phyloP scores from a whole-genome alignment of 2,888 invertebrate species.

The Leucoptera coffeella region DNA sequence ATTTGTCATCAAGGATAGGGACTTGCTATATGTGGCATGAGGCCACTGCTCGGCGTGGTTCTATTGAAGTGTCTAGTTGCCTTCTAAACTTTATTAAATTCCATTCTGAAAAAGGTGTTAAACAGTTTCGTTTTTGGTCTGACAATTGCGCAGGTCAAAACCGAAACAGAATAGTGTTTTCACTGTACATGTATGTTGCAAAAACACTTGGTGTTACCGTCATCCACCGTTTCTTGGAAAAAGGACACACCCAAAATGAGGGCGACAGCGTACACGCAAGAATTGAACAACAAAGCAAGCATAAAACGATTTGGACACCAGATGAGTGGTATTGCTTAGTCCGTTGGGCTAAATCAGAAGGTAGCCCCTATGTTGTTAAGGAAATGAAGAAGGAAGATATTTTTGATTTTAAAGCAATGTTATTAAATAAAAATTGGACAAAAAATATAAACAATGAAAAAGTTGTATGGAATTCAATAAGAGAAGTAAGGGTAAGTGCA shows the following conservation, averaged over 20 bases:
- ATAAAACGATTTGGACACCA: slow-evolving; percentile 5
- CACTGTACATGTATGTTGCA: slow-evolving; percentile 7
- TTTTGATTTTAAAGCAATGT: slow-evolving; percentile 7
- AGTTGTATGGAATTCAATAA: slow-evolving; percentile 5
- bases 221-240: slow-evolving; percentile 9
- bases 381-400: slow-evolving; percentile 5
- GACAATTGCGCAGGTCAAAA: slow-evolving; percentile 10
- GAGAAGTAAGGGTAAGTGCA: slow-evolving; percentile 5
- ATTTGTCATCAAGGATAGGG: slow-evolving; percentile 6
- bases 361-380: slow-evolving; percentile 4
- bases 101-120: slow-evolving; percentile 5
- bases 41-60: slow-evolving; percentile 8
- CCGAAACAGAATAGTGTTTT: slow-evolving; percentile 8
- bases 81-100: slow-evolving; percentile 6
- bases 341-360: slow-evolving; percentile 4
- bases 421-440: slow-evolving; percentile 6
- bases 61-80: slow-evolving; percentile 10
- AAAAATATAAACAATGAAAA: slow-evolving; percentile 6
- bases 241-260: slow-evolving; percentile 10
- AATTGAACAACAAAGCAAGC: slow-evolving; percentile 7
- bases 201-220: slow-evolving; percentile 7
- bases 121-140: slow-evolving; percentile 10
- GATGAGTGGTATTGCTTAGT: slow-evolving; percentile 3
- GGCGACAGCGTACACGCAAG: slow-evolving; percentile 9
- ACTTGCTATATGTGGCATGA: slow-evolving; percentile 11